A percentile compares a stretch with the other conserved stretches of the same genome.
Conservation (phyloP, 1,140 invertebrate genomes). For the Tetramorium parvispinum region DNA sequence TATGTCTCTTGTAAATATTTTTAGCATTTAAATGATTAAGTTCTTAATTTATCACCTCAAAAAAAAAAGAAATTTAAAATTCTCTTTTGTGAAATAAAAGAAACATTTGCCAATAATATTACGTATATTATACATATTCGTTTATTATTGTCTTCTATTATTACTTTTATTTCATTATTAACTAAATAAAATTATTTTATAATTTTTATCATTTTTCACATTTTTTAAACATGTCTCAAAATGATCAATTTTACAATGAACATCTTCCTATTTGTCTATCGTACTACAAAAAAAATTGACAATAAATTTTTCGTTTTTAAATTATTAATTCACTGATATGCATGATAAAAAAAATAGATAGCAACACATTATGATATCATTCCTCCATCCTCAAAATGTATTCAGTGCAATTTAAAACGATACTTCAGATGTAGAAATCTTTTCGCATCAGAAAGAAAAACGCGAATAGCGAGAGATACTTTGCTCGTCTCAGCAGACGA, state of each 20-base stretch:
- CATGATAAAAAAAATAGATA: neutral
- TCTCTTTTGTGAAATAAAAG: neutral
- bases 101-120: neutral
- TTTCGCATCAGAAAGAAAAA: neutral
- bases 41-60: neutral
- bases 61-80: neutral
- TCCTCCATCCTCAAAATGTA: neutral
- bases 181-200: neutral
- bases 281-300: neutral
- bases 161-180: neutral
- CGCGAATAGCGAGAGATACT: neutral
- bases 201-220: neutral
- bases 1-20: neutral
- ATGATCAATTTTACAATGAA: neutral
- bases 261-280: neutral
- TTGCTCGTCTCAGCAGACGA: constrained; percentile 2
- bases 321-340: neutral
- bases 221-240: neutral
- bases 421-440: constrained; percentile 7
- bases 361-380: neutral
- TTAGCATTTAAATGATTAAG: neutral
- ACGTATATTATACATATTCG: neutral
- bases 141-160: neutral
- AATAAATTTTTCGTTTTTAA: neutral
- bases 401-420: neutral